phyloP scores from a whole-genome alignment of 2,888 invertebrate genomes.

The Ramazzottius varieornatus region DNA sequence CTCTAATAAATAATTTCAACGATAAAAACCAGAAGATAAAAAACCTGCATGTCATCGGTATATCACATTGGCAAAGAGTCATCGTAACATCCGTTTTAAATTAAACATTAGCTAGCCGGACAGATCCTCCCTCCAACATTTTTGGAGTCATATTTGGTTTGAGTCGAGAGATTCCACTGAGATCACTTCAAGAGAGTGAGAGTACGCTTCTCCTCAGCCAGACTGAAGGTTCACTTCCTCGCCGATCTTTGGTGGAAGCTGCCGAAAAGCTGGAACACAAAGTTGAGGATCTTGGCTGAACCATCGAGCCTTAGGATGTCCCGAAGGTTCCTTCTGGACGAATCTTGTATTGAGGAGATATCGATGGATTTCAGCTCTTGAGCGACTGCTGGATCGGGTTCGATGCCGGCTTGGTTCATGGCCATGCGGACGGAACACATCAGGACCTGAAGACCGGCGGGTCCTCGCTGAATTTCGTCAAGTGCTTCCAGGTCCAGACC shows the following conservation, averaged over 20 bases:
- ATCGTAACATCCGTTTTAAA: too few species aligned
- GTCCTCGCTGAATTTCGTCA: background rate
- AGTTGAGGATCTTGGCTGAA: background rate
- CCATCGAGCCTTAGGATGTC: background rate
- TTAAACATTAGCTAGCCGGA: too few species aligned
- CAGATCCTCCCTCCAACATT: too few species aligned
- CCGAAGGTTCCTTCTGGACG: background rate
- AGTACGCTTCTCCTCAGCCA: too few species aligned
- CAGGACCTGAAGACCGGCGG: background rate
- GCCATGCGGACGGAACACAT: slow-evolving; percentile 3
- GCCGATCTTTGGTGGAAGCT: background rate
- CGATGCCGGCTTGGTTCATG: background rate
- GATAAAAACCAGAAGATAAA: too few species aligned
- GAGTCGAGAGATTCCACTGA: too few species aligned
- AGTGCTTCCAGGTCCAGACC: background rate
- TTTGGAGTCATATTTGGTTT: too few species aligned
- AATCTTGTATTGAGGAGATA: background rate
- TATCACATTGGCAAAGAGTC: too few species aligned
- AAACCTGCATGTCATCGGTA: too few species aligned
- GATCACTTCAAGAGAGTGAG: too few species aligned
- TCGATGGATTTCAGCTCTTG: background rate
- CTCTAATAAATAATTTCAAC: too few species aligned
- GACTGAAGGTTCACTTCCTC: too few species aligned
- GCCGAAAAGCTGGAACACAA: background rate
- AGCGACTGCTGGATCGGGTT: background rate